Evolutionary conservation across 2,113 vertebrate genomes (phyloP), one percentile per base, ranked within the genome.

Genomic region (Atrichornis clamosus): DNA sequence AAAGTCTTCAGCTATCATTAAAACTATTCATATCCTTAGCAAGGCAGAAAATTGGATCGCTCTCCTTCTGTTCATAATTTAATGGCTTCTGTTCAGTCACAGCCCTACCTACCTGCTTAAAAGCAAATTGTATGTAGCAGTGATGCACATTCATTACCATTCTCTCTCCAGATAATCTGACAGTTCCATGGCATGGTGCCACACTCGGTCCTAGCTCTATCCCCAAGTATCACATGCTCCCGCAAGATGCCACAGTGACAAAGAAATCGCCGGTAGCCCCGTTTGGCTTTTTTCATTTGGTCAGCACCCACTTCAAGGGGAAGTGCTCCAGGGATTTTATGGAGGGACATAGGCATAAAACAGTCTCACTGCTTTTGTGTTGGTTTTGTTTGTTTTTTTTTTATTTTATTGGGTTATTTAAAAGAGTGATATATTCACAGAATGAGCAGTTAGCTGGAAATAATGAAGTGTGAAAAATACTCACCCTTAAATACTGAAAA

Each of bases 21-120:
- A 86, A 95, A 93, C 68, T 90, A 78, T 84, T 90, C 35, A 86
- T 93, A 92, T 95, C 92, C 73, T 89, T 72, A 86, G 88, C 64
- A 92, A 96, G 68, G 72, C 88, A 93, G 76, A 96, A 96, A 92
- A 95, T 94, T 88, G 79, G 88, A 94, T 94, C 88, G 10, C 50
- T 86, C 35, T 96, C 87, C 84, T 95, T 95, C 91, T 90, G 82
- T 95, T 95, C 77, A 35, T 72, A 81, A 92, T 95, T 90, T 95
- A 86, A 90, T 75, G 56, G 76, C 64, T 94, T 92, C 79, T 93
- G 87, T 91, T 97, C 85, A 87, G 76, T 81, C 85, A 90, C 68
- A 96, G 91, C 47, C 63, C 79, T 96, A 93, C 90, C 90, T 97
- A 93, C 93, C 85, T 83, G 85, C 85, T 96, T 94, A 95, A 93